Evolutionary conservation across 2,888 invertebrate genomes (phyloP).

Genomic region (Nemapogon koenigi): DNA sequence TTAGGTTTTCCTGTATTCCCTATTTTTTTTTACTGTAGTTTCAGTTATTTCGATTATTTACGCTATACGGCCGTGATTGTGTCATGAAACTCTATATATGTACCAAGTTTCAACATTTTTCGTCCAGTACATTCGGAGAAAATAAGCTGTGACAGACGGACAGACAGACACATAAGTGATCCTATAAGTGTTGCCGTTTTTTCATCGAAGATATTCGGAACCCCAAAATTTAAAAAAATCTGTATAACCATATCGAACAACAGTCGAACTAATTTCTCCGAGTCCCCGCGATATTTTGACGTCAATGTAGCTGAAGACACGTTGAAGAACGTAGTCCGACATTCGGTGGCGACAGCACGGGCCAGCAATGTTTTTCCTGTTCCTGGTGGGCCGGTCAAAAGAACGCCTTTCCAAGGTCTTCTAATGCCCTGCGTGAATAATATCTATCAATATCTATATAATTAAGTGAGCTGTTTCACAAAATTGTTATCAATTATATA

Average conservation of each 20-base stretch:
- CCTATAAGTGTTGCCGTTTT: too few relatives aligned
- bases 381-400: conserved; percentile 74
- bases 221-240: too few relatives aligned
- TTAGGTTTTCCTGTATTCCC: too few relatives aligned
- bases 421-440: conserved; percentile 73
- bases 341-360: conserved; percentile 89
- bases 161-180: too few relatives aligned
- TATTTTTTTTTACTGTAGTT: too few relatives aligned
- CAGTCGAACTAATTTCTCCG: conserved; percentile 85
- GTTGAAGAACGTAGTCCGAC: conserved; percentile 87
- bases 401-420: conserved; percentile 80
- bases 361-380: conserved; percentile 85
- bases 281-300: conserved; percentile 90
- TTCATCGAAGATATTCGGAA: too few relatives aligned
- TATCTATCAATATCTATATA: not conserved
- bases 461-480: not conserved
- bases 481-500: conserved; percentile 5
- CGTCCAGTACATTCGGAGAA: too few relatives aligned
- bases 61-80: too few relatives aligned
- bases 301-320: conserved; percentile 87
- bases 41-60: too few relatives aligned
- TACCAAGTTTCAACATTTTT: too few relatives aligned
- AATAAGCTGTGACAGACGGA: too few relatives aligned
- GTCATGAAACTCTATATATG: too few relatives aligned
- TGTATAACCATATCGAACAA: conserved; percentile 88